Evolutionary conservation across 2,113 vertebrate species (phyloP), one percentile per base, ranked within the genome.

Genomic region (Brachionichthys hirsutus): DNA sequence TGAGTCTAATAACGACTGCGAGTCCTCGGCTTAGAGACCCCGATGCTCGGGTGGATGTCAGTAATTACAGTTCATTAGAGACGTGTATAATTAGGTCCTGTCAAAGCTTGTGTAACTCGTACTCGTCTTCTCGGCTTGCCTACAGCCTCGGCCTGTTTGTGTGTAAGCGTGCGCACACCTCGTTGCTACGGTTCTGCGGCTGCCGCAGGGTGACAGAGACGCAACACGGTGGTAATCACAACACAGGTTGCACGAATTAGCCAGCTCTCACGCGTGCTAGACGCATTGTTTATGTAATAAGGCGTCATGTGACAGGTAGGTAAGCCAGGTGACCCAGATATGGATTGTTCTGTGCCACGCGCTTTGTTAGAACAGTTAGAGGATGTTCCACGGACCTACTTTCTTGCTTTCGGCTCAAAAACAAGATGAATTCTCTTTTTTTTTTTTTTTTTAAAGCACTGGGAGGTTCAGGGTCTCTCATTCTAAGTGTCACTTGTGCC

Each of bases 41-140:
- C 44, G 22, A 73, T 75, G 78, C 82, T 82, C 82, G 81, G 82
- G 75, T 86, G 84, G 83, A 80, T 86, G 82, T 83, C 82, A 89
- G 85, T 88, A 90, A 90, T 89, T 89, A 87, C 85, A 87, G 87
- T 88, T 90, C 89, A 90, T 90, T 91, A 89, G 83, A 84, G 85
- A 78, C 82, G 76, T 51, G 60, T 86, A 77, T 88, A 89, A 90
- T 89, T 89, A 88, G 83, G 72, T 79, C 73, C 77, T 86, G 88
- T 88, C 87, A 84, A 82, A 78, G 81, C 71, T 79, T 47, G 75
- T 80, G 85, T 80, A 84, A 89, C 67, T 87, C 75, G 70, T 72
- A 82, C 78, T 73, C 58, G 70, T 75, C 43, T 40, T 54, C 77
- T 75, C 68, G 69, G 79, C 71, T 75, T 64, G 66, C 73, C 79